Conservation (phyloP, 2,797 vertebrate species). For the Xenops minutus region DNA sequence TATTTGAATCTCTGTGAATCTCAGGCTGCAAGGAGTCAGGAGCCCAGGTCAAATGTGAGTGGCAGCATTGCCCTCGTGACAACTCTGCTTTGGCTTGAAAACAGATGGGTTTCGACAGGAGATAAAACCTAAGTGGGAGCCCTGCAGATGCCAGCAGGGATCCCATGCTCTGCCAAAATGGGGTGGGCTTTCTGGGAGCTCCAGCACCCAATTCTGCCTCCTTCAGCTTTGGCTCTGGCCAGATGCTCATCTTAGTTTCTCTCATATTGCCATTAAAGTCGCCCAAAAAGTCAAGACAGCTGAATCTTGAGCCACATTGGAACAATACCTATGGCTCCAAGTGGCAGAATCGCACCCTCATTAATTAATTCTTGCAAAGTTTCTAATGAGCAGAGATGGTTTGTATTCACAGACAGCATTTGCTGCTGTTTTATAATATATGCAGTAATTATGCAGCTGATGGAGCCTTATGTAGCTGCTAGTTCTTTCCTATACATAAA, state of each 20-base stretch:
- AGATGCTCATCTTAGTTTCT: neutral
- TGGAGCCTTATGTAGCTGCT: constrained; percentile 58
- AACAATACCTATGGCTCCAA: neutral
- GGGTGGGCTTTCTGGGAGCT: neutral
- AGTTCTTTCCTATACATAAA: constrained; percentile 66
- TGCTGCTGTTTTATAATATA: constrained; percentile 63
- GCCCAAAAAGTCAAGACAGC: neutral
- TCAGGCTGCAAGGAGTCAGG: rapidly evolving
- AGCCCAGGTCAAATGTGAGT: neutral
- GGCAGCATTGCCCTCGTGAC: neutral
- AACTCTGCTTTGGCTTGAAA: neutral
- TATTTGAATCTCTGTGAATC: rapidly evolving
- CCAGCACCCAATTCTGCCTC: neutral
- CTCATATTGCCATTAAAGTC: neutral
- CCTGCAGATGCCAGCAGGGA: neutral
- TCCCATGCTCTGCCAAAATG: neutral
- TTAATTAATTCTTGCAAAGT: constrained; percentile 42
- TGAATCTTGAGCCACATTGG: neutral
- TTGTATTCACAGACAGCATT: constrained; percentile 52
- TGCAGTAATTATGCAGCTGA: constrained; percentile 70
- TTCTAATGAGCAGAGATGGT: constrained; percentile 48
- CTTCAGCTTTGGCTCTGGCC: neutral
- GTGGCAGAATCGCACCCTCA: neutral
- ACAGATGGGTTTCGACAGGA: neutral
- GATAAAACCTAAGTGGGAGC: neutral